These are phyloP conservation scores for Trypoxylon attenuatum DNA, from an alignment of 2,888 invertebrate species.

Conservation along the genomic window DNA sequence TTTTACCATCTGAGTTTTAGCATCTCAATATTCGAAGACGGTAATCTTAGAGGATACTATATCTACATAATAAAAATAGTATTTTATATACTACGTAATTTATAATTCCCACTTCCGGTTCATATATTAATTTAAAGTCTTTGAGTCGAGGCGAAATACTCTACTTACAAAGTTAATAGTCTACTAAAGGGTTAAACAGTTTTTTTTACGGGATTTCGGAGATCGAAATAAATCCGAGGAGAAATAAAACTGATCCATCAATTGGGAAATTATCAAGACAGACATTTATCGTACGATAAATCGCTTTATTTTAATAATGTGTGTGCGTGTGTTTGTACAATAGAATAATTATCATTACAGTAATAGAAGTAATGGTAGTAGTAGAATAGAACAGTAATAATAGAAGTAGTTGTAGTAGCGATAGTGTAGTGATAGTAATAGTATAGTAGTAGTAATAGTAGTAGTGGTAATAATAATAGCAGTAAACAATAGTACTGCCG, in stretches of 20 bases:
- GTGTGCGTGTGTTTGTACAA: constrained; percentile 62
- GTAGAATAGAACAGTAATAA: constrained; percentile 29
- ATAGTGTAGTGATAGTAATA: constrained; percentile 36
- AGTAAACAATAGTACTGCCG: too few species aligned
- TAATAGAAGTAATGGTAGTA: constrained; percentile 52
- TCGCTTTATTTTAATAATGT: constrained; percentile 68
- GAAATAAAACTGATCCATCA: not conserved
- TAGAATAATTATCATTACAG: constrained; percentile 58
- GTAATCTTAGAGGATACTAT: too few species aligned
- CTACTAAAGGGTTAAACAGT: too few species aligned
- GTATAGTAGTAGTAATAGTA: constrained; percentile 42
- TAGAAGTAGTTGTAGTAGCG: constrained; percentile 41
- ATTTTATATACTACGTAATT: constrained; percentile 2
- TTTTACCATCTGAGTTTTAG: too few species aligned
- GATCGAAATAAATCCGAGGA: not conserved
- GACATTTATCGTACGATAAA: constrained; percentile 60
- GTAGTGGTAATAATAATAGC: constrained; percentile 39
- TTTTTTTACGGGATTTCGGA: too few species aligned
- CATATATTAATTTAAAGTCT: too few species aligned
- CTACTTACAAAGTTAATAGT: too few species aligned
- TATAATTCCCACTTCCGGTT: constrained; percentile 5
- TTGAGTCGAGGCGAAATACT: too few species aligned
- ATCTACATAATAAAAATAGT: too few species aligned
- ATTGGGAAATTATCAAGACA: too few species aligned
- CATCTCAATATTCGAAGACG: too few species aligned